These are phyloP conservation scores for Acrobasis repandana DNA, from an alignment of 2,888 invertebrate genomes.

Conservation along the genomic window DNA sequence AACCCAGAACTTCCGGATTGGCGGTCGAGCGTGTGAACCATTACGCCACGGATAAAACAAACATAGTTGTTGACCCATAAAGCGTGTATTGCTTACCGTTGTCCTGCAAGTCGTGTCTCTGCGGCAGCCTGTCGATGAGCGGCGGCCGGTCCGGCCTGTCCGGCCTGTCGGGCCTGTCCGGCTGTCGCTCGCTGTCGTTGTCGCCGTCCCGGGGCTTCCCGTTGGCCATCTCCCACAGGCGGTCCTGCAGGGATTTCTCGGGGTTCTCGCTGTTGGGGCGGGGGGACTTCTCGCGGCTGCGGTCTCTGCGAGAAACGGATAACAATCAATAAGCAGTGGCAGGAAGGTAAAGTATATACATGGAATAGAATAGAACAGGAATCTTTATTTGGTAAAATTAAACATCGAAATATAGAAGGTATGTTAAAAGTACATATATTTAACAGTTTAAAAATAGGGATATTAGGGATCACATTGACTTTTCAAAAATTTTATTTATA, in stretches of 20 bases:
- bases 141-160: conserved; percentile 32
- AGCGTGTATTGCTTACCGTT: not conserved
- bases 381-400: too few species aligned
- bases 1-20: too few species aligned
- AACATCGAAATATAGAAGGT: too few species aligned
- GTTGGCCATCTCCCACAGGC: conserved; percentile 80
- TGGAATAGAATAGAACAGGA: too few species aligned
- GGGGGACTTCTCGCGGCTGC: conserved; percentile 67
- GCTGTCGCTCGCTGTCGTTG: conserved; percentile 23
- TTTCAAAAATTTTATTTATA: too few species aligned
- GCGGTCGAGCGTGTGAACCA: too few species aligned
- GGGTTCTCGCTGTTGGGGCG: conserved; percentile 38
- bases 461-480: too few species aligned
- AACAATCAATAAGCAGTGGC: conserved; percentile 7
- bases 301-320: conserved; percentile 45
- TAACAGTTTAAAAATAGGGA: too few species aligned
- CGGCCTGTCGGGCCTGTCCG: not conserved
- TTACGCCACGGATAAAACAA: too few species aligned
- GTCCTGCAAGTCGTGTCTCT: conserved; percentile 26
- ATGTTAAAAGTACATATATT: too few species aligned
- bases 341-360: too few species aligned
- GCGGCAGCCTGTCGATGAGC: conserved; percentile 33
- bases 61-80: too few species aligned
- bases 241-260: conserved; percentile 74
- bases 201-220: conserved; percentile 51